phyloP scores from a whole-genome alignment of 2,797 vertebrate genomes.

The Decapterus maruadsi region DNA sequence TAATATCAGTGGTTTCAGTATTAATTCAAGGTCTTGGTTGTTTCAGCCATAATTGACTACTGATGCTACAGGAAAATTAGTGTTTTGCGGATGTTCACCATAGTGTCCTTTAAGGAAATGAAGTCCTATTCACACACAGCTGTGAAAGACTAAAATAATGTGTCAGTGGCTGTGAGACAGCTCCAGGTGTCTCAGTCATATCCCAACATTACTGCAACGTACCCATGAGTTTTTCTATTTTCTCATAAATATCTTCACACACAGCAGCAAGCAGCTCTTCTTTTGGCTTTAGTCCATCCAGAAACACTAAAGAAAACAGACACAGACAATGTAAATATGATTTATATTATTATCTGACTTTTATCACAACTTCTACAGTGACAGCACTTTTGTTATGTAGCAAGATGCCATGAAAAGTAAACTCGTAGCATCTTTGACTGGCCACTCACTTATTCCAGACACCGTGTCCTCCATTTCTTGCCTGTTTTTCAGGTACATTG shows the following conservation, averaged over 20 bases:
- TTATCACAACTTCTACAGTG: background rate
- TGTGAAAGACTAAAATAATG: background rate
- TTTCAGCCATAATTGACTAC: background rate
- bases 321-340: background rate
- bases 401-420: no score
- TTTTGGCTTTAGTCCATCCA: conserved; percentile 90
- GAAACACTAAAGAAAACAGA: conserved; percentile 81
- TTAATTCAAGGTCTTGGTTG: no score
- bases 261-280: conserved; percentile 87
- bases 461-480: conserved; percentile 84
- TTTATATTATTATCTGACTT: background rate
- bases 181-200: background rate
- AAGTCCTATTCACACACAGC: background rate
- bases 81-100: background rate
- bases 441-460: conserved; percentile 84
- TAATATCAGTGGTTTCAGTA: background rate
- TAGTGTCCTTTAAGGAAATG: background rate
- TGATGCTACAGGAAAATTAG: background rate
- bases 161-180: background rate
- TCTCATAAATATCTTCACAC: conserved; percentile 82
- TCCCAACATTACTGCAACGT: conserved; percentile 49
- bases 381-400: background rate
- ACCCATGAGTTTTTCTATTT: conserved; percentile 83
- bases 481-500: conserved; percentile 93
- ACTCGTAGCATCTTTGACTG: background rate